A percentile compares a stretch with the other conserved stretches of the same genome.
phyloP scores from a whole-genome alignment of 35 echinoderm and acorn worm species.

The Chiridota heheva region DNA sequence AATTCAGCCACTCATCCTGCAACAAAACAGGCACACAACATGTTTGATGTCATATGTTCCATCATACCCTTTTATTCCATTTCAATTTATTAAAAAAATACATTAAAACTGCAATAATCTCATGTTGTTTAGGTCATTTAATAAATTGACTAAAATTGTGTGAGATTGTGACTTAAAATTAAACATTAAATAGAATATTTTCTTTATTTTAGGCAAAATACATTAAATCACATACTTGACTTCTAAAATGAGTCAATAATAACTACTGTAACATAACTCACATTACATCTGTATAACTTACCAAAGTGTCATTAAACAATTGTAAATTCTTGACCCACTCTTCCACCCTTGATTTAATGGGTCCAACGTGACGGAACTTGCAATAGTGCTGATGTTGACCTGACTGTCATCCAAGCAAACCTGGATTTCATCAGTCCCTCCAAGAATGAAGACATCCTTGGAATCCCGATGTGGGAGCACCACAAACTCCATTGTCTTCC shows the following conservation, averaged over 20 bases:
- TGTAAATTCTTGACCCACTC: conserved; percentile 93
- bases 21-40: neutral
- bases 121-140: too few relatives aligned
- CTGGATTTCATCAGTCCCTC: conserved; percentile 99
- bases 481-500: conserved; percentile 98
- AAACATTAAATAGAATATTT: too few relatives aligned
- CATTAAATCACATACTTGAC: too few relatives aligned
- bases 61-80: too few relatives aligned
- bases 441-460: conserved; percentile 97
- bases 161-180: too few relatives aligned
- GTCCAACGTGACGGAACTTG: conserved; percentile 96
- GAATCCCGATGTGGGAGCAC: conserved; percentile 94
- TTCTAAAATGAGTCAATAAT: too few relatives aligned
- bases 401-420: conserved; percentile 91
- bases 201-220: too few relatives aligned
- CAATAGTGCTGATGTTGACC: conserved; percentile 90
- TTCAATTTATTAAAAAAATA: too few relatives aligned
- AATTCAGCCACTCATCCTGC: conserved; percentile 95
- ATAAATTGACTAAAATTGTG: too few relatives aligned
- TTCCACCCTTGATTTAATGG: conserved; percentile 92
- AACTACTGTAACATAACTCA: too few relatives aligned
- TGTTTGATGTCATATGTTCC: neutral
- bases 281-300: neutral
- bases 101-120: too few relatives aligned
- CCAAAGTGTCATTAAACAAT: conserved; percentile 90